These are phyloP conservation scores for Hofmannophila pseudospretella DNA, from an alignment of 2,888 invertebrate genomes.

Conservation along the genomic window DNA sequence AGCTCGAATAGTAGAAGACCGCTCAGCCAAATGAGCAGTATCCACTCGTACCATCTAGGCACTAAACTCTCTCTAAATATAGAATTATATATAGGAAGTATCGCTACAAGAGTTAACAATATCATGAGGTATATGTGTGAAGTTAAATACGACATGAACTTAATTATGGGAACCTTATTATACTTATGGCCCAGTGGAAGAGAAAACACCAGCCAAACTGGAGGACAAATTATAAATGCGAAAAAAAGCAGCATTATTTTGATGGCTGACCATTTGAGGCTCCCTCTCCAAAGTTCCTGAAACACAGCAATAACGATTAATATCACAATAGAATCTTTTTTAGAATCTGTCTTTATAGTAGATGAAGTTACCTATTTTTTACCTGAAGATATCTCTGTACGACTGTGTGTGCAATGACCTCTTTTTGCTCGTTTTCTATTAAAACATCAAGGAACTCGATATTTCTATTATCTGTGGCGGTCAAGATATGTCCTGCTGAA, in stretches of 20 bases:
- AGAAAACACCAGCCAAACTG: constrained; percentile 97
- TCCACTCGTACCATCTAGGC: constrained; percentile 98
- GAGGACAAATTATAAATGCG: constrained; percentile 94
- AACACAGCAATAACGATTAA: constrained; percentile 29
- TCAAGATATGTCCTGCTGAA: constrained; percentile 95
- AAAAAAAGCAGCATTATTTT: constrained; percentile 95
- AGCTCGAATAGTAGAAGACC: constrained; percentile 96
- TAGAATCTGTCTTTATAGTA: constrained; percentile 17
- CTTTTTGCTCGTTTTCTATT: constrained; percentile 99
- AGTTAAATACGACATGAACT: constrained; percentile 99
- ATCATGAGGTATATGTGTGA: constrained; percentile 98
- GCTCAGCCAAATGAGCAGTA: constrained; percentile 95
- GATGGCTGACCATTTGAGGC: constrained; percentile 97
- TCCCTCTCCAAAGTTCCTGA: constrained; percentile 98
- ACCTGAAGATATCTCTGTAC: constrained; percentile 97
- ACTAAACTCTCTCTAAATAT: constrained; percentile 87
- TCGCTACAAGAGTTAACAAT: constrained; percentile 92
- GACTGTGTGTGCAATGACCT: constrained; percentile 97
- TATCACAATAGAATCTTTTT: not conserved
- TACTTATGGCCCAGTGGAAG: constrained; percentile 96
- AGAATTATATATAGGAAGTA: constrained; percentile 89
- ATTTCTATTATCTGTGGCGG: constrained; percentile 95
- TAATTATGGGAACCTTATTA: constrained; percentile 99
- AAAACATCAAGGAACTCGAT: constrained; percentile 97
- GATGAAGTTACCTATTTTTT: constrained; percentile 79